Evolutionary conservation across 2,888 invertebrate genomes (phyloP).

Genomic region (Plutella xylostella): DNA sequence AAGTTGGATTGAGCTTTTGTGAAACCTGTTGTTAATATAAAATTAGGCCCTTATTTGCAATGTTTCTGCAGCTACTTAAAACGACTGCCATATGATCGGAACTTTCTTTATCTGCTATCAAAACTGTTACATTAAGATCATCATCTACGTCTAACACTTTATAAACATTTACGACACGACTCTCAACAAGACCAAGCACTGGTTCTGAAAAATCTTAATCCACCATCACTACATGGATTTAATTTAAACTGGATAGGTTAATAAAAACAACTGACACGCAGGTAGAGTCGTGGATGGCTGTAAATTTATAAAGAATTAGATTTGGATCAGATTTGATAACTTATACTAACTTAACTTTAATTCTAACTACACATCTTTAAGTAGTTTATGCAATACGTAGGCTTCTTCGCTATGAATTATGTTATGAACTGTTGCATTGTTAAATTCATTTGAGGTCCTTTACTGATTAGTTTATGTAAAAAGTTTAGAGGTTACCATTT

Average conservation of each 20-base stretch:
- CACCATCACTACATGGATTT: too few relatives aligned
- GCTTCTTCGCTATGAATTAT: conserved; percentile 45
- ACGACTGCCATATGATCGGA: conserved; percentile 23
- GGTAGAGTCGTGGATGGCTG: too few relatives aligned
- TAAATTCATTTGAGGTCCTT: conserved; percentile 51
- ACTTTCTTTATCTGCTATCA: background rate
- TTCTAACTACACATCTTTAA: conserved; percentile 21
- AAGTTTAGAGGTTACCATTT: conserved; percentile 67
- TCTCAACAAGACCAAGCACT: too few relatives aligned
- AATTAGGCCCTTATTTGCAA: conserved; percentile 32
- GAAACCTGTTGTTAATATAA: conserved; percentile 52
- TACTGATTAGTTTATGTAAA: conserved; percentile 55
- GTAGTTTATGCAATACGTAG: conserved; percentile 37
- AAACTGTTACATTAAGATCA: background rate
- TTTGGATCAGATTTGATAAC: background rate
- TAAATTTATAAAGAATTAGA: too few relatives aligned
- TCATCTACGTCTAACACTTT: too few relatives aligned
- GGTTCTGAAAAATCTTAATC: too few relatives aligned
- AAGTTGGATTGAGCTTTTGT: conserved; percentile 65
- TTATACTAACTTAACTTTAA: background rate
- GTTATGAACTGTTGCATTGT: conserved; percentile 51
- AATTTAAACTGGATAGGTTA: too few relatives aligned
- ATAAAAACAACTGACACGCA: too few relatives aligned
- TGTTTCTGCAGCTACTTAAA: conserved; percentile 4
- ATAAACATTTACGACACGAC: too few relatives aligned